Base-by-base conservation (phyloP, 2,888 invertebrate genomes). In the Theretra japonica region DNA sequence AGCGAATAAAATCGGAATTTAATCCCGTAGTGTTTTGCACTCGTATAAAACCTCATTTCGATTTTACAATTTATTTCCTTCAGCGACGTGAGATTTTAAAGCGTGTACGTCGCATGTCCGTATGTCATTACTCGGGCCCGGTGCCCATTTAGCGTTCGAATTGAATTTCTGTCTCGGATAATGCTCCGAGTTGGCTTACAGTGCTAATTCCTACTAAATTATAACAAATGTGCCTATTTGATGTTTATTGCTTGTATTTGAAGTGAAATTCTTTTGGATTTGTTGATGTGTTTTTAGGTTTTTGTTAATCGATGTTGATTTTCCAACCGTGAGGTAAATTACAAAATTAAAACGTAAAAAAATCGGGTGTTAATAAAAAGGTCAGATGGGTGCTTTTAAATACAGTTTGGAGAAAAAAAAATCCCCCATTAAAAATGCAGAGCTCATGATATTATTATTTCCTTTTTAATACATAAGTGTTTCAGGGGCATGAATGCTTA, bases 101-200 rank as follows among this genome's bases (percentile, higher is more conserved):
- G 33, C 56, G 69, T 69, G 69, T 69, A n/a, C 41, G 41, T 65
- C 65, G 65, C 65, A 48, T 65, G 65, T 65, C 48, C 23, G 65
- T 65, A 4, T 48, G 23, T 48, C 87, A 88, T 90, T 87, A 88
- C 80, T 87, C 83, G 57, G 7, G 82, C 85, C 75, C 86, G 85
- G 82, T 80, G 83, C 82, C 81, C 83, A 84, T 88, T 88, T 86
- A 84, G 83, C 81, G 77, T 77, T 79, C 80, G 86, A 87, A 90
- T 90, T 89, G 86, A 90, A 88, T 87, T 87, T 88, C 84, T 86
- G 80, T 82, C 82, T 83, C 81, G 72, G 71, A 78, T 74, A 76
- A 73, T 74, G 21, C 62, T 48, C 17, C 53, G 70, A 53, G 62
- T 53, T 62, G 53, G 70, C 60, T 70, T 70, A 70, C 70, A n/a